Evolutionary conservation across 2,888 invertebrate genomes (phyloP).

Genomic region (Hecatera dysodea): DNA sequence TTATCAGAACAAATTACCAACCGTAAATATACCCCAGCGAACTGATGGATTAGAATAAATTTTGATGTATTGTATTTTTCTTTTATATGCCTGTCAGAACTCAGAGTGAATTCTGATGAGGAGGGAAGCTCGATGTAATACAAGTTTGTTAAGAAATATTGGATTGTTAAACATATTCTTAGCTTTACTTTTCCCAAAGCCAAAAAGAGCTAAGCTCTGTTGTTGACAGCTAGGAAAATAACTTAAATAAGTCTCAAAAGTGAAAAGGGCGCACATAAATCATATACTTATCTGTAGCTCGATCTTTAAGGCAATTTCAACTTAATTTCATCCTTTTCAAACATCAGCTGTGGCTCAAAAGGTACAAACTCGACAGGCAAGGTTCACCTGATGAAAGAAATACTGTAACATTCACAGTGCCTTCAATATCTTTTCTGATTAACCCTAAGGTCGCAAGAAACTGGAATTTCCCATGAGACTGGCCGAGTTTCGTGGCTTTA

Average conservation of each 20-base stretch:
- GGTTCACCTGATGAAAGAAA: slow-evolving; percentile 68
- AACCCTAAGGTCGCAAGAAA: slow-evolving; percentile 72
- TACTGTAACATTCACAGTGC: slow-evolving; percentile 44
- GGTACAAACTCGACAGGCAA: slow-evolving; percentile 54
- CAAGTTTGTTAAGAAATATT: slow-evolving; percentile 28
- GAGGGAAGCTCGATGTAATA: slow-evolving; percentile 2
- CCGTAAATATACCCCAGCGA: slow-evolving; percentile 44
- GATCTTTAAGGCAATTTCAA: slow-evolving; percentile 40
- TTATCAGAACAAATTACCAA: slow-evolving; percentile 64
- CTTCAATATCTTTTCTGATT: slow-evolving; percentile 74
- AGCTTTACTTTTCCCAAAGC: not conserved
- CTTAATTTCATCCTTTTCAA: slow-evolving; percentile 57
- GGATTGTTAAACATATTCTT: slow-evolving; percentile 7
- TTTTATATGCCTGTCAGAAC: slow-evolving; percentile 32
- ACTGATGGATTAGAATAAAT: slow-evolving; percentile 59
- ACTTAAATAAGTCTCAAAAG: slow-evolving; percentile 25
- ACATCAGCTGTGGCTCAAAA: slow-evolving; percentile 41
- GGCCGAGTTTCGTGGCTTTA: slow-evolving; percentile 73
- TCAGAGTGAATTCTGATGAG: slow-evolving; percentile 6
- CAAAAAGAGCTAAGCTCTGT: slow-evolving; percentile 12
- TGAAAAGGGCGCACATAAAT: slow-evolving; percentile 42
- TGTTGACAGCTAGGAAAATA: slow-evolving; percentile 13
- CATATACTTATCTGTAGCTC: slow-evolving; percentile 41
- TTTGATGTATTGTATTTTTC: slow-evolving; percentile 42
- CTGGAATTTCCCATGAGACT: slow-evolving; percentile 79